Evolutionary conservation across 2,888 invertebrate species (phyloP).

Genomic region (Pemphredon lugubris): DNA sequence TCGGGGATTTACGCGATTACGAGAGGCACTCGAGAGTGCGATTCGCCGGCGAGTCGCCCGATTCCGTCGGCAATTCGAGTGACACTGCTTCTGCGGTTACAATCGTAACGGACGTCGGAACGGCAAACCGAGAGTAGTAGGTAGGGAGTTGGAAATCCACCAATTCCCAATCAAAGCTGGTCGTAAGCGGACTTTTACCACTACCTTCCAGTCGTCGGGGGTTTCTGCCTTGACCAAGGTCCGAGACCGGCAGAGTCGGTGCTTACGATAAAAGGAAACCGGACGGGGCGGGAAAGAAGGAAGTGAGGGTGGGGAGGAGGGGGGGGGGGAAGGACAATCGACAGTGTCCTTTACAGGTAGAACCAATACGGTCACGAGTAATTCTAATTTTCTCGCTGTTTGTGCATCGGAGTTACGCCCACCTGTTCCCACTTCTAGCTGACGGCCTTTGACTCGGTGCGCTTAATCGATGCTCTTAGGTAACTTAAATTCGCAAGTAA

Average conservation of each 20-base stretch:
- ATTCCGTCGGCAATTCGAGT: slow-evolving; percentile 30
- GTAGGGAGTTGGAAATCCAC: slow-evolving; percentile 27
- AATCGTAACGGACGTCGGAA: slow-evolving; percentile 10
- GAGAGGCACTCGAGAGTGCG: no score
- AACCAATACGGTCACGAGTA: neutral
- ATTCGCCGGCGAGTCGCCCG: slow-evolving; percentile 13
- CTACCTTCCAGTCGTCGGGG: neutral
- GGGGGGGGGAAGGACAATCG: neutral
- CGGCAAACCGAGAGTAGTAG: neutral
- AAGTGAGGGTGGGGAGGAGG: no score
- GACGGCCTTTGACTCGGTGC: no score
- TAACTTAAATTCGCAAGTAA: no score
- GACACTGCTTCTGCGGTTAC: slow-evolving; percentile 27
- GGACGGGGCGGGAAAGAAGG: no score
- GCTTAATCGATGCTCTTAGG: no score
- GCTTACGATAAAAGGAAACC: no score
- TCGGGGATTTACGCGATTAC: no score
- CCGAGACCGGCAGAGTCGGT: neutral
- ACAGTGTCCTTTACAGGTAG: neutral
- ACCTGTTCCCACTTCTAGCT: no score
- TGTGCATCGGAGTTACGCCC: neutral
- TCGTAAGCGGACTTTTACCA: slow-evolving; percentile 1
- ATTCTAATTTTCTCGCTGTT: neutral
- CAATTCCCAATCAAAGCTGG: slow-evolving; percentile 42
- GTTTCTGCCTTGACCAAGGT: neutral